Base-by-base conservation (phyloP, 2,113 vertebrate species). In the Alexandromys fortis region DNA sequence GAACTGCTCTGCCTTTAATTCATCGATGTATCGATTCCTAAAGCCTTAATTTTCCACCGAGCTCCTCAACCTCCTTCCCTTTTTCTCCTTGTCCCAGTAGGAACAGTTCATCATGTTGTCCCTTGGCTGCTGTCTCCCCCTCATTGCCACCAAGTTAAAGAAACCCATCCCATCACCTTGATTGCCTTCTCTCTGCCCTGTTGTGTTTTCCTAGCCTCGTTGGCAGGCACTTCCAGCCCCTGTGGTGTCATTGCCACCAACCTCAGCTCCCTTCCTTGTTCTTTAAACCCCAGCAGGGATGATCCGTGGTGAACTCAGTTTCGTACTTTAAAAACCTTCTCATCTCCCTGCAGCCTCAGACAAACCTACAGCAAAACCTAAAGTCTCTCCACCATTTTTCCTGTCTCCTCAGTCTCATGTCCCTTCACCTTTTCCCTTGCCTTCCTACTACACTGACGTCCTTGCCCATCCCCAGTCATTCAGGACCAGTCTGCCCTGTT, bases 251-350 rank as follows among this genome's bases (percentile, higher is more conserved):
- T 67, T 45, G 61, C 73, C 24, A 89, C n/a, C 10, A 21, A 5
- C 38, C 21, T 82, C 30, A 55, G 58, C 35, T 77, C 17, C 17
- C 58, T 76, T 92, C 13, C 58, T 70, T 92, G n/a, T 65, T 92
- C 52, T 86, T 21, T 76, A 22, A 70, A n/a, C 28, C 47, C 68
- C 26, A 55, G 45, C 38, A 42, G 42, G 70, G 55, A n/a, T 28
- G 22, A 42, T 61, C 75, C 67, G 26, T 79, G 61, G 28, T 65
- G n/a, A 93, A 65, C 4, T 52, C 75, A 68, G 55, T 42, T 65
- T 92, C 35, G 73, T 30, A 28, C 75, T 94, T 87, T 42, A 70
- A 52, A 68, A 35, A 79, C 12, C 92, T 76, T 94, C 14, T 7
- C 22, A 77, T 92, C 35, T 49, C 58, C 61, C 26, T 77, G 16